These are phyloP conservation scores for Ursus arctos DNA, from an alignment of 2,113 vertebrate species.

Conservation along the genomic window DNA sequence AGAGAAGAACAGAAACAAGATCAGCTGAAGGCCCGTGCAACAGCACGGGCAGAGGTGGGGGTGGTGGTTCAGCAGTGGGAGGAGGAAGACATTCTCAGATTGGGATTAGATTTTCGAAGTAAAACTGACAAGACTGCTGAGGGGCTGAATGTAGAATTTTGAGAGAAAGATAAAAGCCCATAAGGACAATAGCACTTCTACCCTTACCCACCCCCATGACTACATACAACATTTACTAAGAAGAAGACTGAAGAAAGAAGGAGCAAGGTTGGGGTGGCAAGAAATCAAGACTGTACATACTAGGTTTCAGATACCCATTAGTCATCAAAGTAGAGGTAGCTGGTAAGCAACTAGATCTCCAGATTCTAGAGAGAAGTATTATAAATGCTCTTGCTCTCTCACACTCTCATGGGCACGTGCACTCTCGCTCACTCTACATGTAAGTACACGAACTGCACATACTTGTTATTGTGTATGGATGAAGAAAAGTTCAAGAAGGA, in stretches of 20 bases:
- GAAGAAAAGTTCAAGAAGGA: not conserved
- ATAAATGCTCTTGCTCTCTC: not conserved
- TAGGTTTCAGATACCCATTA: not conserved
- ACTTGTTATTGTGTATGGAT: not conserved
- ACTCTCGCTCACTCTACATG: no score
- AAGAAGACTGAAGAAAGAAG: not conserved
- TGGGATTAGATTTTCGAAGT: not conserved
- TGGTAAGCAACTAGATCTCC: not conserved
- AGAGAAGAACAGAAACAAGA: not conserved
- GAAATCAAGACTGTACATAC: not conserved
- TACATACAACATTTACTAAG: not conserved
- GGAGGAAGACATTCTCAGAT: not conserved
- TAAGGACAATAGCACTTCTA: not conserved
- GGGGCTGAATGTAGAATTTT: not conserved
- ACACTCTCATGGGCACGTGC: no score
- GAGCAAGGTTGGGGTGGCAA: not conserved
- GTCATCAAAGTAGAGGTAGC: not conserved
- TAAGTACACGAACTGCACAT: not conserved
- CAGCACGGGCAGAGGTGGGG: accelerated
- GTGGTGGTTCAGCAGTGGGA: not conserved
- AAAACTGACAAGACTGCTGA: not conserved
- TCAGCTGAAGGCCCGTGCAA: accelerated
- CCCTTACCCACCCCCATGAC: accelerated
- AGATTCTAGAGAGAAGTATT: not conserved
- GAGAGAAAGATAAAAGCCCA: not conserved